These are phyloP conservation scores for Apostichopus parvimensis DNA, from an alignment of 35 echinoderm and acorn worm species.

Conservation along the genomic window DNA sequence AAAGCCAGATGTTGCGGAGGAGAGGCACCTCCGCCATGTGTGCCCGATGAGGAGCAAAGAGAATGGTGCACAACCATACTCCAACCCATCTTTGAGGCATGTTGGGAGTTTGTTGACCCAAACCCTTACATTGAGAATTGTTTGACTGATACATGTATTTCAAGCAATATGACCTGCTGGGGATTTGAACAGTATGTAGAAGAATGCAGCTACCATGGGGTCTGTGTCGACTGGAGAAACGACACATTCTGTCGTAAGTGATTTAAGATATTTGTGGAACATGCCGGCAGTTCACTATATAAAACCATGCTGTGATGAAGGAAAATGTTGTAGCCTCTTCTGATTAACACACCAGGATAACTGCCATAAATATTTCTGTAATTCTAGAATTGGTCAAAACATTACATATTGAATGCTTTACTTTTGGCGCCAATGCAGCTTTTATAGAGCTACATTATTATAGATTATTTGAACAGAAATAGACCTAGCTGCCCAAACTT, in stretches of 20 bases:
- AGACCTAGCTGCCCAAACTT: too few relatives aligned
- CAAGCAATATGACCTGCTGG: conserved; percentile 49
- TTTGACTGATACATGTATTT: conserved; percentile 59
- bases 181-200: conserved; percentile 63
- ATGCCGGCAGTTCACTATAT: too few relatives aligned
- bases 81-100: conserved; percentile 57
- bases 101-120: conserved; percentile 56
- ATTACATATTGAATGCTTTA: too few relatives aligned
- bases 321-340: too few relatives aligned
- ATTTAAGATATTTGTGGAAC: too few relatives aligned
- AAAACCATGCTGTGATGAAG: too few relatives aligned
- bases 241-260: conserved; percentile 84
- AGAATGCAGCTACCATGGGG: conserved; percentile 45
- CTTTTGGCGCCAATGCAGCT: too few relatives aligned
- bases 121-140: conserved; percentile 44
- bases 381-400: too few relatives aligned
- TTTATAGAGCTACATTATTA: too few relatives aligned
- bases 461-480: too few relatives aligned
- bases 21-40: conserved; percentile 46
- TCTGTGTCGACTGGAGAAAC: conserved; percentile 75
- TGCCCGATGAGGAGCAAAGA: conserved; percentile 30
- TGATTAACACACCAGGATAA: too few relatives aligned
- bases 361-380: too few relatives aligned
- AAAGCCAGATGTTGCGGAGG: conserved; percentile 58
- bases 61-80: conserved; percentile 64